phyloP scores from a whole-genome alignment of 2,797 vertebrate genomes.

The Megalops cyprinoides region DNA sequence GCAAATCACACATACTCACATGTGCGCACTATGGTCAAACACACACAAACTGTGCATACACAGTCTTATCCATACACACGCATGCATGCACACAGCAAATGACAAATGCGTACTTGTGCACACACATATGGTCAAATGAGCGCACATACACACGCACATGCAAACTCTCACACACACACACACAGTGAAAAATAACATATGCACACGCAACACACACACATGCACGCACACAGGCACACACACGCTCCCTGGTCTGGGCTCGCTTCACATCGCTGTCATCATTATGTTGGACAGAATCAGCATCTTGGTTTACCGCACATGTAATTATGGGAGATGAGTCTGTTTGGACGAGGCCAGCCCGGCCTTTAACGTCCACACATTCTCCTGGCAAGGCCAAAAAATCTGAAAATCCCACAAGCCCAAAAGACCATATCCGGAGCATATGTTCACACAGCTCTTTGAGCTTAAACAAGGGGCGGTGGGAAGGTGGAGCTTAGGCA shows the following conservation, averaged over 20 bases:
- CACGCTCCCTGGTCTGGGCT: neutral
- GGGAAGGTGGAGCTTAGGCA: neutral
- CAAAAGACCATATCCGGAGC: slow-evolving; percentile 10
- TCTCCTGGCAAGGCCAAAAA: neutral
- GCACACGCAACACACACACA: neutral
- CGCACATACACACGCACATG: neutral
- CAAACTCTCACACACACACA: neutral
- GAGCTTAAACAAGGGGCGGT: neutral
- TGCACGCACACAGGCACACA: neutral
- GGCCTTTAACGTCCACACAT: slow-evolving; percentile 7
- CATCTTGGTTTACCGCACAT: slow-evolving; percentile 1
- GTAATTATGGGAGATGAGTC: slow-evolving; percentile 1
- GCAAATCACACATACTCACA: no score
- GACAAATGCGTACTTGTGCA: no score
- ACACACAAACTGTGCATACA: no score
- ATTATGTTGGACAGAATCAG: slow-evolving; percentile 9
- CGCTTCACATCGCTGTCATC: neutral
- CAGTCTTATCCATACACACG: no score
- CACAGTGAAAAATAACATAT: neutral
- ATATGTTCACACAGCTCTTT: neutral
- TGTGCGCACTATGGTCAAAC: neutral
- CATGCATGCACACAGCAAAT: no score
- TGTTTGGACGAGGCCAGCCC: neutral
- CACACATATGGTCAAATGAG: neutral
- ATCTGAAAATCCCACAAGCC: neutral